phyloP scores from a whole-genome alignment of 2,888 invertebrate species.

The Lithophane leautieri region DNA sequence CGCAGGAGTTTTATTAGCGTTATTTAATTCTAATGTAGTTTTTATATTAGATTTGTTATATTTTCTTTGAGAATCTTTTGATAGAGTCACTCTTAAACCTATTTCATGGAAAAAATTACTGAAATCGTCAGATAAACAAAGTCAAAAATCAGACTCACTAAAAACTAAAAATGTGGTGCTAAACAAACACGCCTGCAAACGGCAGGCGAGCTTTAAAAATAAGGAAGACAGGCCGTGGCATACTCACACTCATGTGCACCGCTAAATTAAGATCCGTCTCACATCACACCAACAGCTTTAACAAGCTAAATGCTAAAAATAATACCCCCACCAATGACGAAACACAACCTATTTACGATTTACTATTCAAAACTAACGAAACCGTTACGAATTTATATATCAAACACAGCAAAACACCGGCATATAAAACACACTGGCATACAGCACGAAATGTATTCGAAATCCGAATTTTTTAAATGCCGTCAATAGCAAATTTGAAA shows the following conservation, averaged over 20 bases:
- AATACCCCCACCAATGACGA: constrained; percentile 83
- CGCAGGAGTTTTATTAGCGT: constrained; percentile 34
- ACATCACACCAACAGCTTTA: constrained; percentile 86
- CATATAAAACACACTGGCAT: constrained; percentile 69
- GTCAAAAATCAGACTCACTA: not conserved
- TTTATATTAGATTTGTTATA: not conserved
- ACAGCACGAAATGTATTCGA: constrained; percentile 65
- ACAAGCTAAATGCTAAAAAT: constrained; percentile 89
- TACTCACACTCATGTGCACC: constrained; percentile 86
- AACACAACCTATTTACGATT: constrained; percentile 84
- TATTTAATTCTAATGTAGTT: constrained; percentile 17
- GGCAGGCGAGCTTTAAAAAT: constrained; percentile 75
- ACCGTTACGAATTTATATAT: constrained; percentile 60
- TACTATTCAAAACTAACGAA: constrained; percentile 59
- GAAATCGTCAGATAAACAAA: not conserved
- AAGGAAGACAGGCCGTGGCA: constrained; percentile 83
- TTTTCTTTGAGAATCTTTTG: not conserved
- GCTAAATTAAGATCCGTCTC: constrained; percentile 89
- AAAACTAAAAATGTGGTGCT: constrained; percentile 52
- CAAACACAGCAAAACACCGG: constrained; percentile 62
- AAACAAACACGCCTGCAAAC: constrained; percentile 69
- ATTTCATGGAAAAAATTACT: not conserved
- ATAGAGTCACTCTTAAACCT: not conserved
- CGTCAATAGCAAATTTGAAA: constrained; percentile 72
- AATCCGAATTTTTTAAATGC: constrained; percentile 72